phyloP scores from a whole-genome alignment of 2,797 vertebrate species.

The Silurus aristotelis region DNA sequence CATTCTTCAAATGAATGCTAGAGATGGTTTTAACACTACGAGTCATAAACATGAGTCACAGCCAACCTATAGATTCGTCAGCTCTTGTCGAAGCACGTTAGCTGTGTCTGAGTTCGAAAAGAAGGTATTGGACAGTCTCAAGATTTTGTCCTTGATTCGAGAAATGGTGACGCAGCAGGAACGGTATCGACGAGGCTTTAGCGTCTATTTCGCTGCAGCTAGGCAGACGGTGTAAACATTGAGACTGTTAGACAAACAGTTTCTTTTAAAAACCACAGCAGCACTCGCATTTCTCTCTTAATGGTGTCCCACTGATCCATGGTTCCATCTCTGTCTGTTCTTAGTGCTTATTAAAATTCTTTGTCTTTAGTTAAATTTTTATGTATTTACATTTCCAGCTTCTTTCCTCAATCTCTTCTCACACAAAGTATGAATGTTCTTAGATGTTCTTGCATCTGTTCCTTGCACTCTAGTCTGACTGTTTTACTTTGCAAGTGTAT shows the following conservation, averaged over 20 bases:
- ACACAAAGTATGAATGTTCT: slow-evolving; percentile 14
- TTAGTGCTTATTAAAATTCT: slow-evolving; percentile 11
- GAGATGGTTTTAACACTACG: slow-evolving; percentile 8
- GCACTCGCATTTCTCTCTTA: background rate
- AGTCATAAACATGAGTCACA: background rate
- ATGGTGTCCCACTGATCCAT: background rate
- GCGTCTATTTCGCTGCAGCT: background rate
- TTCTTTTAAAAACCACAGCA: background rate
- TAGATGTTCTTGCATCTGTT: background rate
- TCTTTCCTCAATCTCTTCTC: background rate
- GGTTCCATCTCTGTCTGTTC: slow-evolving; percentile 15
- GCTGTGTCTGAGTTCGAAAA: background rate
- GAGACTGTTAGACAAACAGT: background rate
- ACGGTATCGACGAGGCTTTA: background rate
- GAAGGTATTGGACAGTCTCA: background rate
- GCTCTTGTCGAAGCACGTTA: background rate
- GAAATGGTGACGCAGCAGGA: background rate
- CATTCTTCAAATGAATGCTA: background rate
- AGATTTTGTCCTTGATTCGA: background rate
- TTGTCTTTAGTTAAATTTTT: background rate
- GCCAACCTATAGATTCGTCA: background rate
- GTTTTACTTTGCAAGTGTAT: slow-evolving; percentile 11
- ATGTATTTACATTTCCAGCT: slow-evolving; percentile 60
- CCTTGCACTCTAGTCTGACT: background rate
- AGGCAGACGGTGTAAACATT: slow-evolving; percentile 1